phyloP scores from a whole-genome alignment of 2,113 vertebrate genomes.

The Rutilus rutilus region DNA sequence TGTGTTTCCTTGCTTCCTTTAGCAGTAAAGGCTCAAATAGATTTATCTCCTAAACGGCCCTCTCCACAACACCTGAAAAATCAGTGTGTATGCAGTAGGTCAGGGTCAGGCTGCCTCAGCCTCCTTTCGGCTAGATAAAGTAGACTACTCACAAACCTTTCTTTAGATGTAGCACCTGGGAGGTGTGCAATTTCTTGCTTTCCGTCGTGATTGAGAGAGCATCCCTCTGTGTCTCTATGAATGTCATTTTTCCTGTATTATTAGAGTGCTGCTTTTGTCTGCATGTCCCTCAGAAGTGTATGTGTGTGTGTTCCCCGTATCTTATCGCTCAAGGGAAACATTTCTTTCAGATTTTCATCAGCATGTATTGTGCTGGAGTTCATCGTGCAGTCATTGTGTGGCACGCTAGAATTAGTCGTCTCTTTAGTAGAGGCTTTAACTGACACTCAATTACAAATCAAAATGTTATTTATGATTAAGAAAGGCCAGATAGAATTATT shows the following conservation, averaged over 20 bases:
- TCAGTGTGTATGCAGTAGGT: constrained; percentile 64
- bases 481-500: constrained; percentile 9
- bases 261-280: constrained; percentile 17
- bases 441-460: constrained; percentile 17
- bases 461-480: background rate
- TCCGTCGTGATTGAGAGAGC: background rate
- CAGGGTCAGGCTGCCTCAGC: constrained; percentile 62
- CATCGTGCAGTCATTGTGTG: constrained; percentile 11
- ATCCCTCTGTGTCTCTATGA: constrained; percentile 46
- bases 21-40: constrained; percentile 1
- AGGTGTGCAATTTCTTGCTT: constrained; percentile 57
- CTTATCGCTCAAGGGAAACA: background rate
- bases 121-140: constrained; percentile 6
- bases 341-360: background rate
- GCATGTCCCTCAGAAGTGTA: background rate
- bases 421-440: constrained; percentile 24
- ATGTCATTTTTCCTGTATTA: constrained; percentile 27
- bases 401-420: background rate
- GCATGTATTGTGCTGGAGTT: background rate
- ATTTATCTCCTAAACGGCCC: background rate
- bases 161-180: constrained; percentile 30
- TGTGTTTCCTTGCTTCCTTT: background rate
- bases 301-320: background rate
- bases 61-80: constrained; percentile 41
- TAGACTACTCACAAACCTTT: constrained; percentile 49